phyloP scores from a whole-genome alignment of 2,888 invertebrate genomes.

The Nomada flava region DNA sequence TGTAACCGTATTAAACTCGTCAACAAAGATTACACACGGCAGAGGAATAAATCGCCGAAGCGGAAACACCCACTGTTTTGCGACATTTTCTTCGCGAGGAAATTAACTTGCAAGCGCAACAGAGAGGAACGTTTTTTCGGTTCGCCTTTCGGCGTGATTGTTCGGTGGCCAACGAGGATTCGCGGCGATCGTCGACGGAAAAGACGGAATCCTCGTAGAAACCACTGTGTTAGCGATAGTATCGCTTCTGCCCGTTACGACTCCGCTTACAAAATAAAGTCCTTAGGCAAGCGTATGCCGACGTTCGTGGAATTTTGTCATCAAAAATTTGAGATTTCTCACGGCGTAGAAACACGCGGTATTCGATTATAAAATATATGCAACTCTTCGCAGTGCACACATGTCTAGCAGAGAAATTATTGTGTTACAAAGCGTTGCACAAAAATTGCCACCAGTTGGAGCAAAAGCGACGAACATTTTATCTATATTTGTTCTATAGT shows the following conservation, averaged over 20 bases:
- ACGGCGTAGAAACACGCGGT: neutral
- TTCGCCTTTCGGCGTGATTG: neutral
- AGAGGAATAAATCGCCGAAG: slow-evolving; percentile 4
- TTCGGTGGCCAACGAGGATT: neutral
- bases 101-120: neutral
- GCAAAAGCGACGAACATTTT: too few relatives aligned
- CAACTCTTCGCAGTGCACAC: too few relatives aligned
- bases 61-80: slow-evolving; percentile 1
- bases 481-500: too few relatives aligned
- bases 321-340: neutral
- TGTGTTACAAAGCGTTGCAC: too few relatives aligned
- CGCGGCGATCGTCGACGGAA: neutral
- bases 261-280: slow-evolving; percentile 42
- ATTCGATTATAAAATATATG: neutral
- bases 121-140: neutral
- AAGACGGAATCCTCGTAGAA: neutral
- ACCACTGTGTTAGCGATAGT: neutral
- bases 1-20: neutral
- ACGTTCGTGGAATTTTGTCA: neutral
- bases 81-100: neutral
- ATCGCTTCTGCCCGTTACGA: slow-evolving; percentile 2
- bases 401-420: too few relatives aligned
- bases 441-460: too few relatives aligned
- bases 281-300: slow-evolving; percentile 35
- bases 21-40: neutral